Evolutionary conservation across 2,113 vertebrate species (phyloP).

Genomic region (Saccopteryx bilineata): DNA sequence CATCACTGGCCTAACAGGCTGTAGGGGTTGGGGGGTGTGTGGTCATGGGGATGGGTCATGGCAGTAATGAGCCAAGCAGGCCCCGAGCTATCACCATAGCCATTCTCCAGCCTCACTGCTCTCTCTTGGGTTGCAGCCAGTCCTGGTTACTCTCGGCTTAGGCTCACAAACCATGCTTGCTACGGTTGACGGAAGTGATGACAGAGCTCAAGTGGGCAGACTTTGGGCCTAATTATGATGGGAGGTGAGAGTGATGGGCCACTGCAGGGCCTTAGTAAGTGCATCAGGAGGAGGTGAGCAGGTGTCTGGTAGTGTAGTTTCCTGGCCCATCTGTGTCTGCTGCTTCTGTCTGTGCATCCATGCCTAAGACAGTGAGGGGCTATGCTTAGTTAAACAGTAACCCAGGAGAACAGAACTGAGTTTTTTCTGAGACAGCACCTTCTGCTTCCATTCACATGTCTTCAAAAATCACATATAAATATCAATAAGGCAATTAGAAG

Average conservation of each 20-base stretch:
- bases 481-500: background rate
- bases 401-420: background rate
- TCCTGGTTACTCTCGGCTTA: background rate
- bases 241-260: background rate
- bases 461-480: background rate
- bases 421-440: background rate
- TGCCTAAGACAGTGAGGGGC: background rate
- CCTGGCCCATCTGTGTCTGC: background rate
- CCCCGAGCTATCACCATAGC: background rate
- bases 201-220: conserved; percentile 10
- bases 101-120: background rate
- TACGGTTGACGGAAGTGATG: background rate
- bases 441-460: background rate
- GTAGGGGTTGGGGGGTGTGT: too few species aligned
- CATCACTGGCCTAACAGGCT: background rate
- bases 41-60: background rate
- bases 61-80: background rate
- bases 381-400: background rate
- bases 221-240: background rate
- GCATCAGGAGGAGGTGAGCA: background rate
- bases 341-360: background rate
- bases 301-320: background rate
- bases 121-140: background rate
- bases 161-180: background rate
- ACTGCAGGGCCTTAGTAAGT: too few species aligned